A percentile compares a stretch with the other conserved stretches of the same genome.
phyloP scores from a whole-genome alignment of 2,797 vertebrate genomes.

The Chiloscyllium punctatum region DNA sequence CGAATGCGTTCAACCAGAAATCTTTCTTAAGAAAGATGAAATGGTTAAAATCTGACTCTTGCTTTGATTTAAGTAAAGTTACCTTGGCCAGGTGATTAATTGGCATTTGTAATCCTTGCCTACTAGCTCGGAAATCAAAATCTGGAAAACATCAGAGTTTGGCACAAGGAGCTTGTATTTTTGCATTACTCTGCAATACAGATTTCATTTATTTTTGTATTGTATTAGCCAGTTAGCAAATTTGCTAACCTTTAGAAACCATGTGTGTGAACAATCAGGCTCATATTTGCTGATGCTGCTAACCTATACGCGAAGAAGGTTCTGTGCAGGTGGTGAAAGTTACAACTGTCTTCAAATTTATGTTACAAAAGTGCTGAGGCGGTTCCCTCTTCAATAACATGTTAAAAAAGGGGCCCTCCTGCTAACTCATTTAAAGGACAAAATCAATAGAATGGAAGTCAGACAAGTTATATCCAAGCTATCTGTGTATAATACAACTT shows the following conservation, averaged over 20 bases:
- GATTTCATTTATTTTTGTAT: background rate
- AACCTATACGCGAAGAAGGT: background rate
- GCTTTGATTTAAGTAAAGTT: slow-evolving; percentile 18
- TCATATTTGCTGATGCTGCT: background rate
- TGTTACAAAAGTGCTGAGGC: background rate
- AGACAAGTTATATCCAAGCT: background rate
- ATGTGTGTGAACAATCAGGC: background rate
- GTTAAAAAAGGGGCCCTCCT: background rate
- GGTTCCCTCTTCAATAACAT: background rate
- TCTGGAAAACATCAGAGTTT: background rate
- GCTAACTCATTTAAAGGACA: background rate
- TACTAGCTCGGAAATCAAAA: background rate
- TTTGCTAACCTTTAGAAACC: background rate
- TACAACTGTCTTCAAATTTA: background rate
- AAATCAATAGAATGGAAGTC: background rate
- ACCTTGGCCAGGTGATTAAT: background rate
- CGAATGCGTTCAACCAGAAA: background rate
- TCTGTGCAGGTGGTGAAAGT: background rate
- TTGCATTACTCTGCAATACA: background rate
- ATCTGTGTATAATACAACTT: too few relatives aligned
- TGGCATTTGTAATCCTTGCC: background rate
- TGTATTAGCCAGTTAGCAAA: background rate
- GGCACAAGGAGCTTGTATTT: too few relatives aligned
- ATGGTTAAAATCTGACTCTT: background rate
- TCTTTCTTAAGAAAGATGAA: slow-evolving; percentile 9